Evolutionary conservation across 2,888 invertebrate genomes (phyloP).

Genomic region (Barypeithes pellucidus): DNA sequence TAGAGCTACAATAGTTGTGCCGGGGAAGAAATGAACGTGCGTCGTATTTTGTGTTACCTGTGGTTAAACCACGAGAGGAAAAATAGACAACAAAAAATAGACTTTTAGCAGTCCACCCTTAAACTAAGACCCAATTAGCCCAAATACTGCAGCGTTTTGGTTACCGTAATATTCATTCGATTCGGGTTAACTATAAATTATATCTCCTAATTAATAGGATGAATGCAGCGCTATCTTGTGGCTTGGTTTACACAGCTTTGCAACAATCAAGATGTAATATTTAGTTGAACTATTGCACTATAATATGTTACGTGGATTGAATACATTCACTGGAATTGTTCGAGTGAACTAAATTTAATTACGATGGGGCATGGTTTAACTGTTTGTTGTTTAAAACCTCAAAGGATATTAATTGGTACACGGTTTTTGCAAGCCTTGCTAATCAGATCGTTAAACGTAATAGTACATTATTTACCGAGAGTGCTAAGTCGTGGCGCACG

Average conservation of each 20-base stretch:
- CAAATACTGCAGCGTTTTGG: not conserved
- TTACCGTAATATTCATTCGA: not conserved
- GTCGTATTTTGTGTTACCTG: no score
- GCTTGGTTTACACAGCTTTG: not conserved
- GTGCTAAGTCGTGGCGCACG: no score
- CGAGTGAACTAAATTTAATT: constrained; percentile 10
- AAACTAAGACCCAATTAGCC: no score
- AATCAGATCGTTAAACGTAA: no score
- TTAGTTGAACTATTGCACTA: constrained; percentile 6
- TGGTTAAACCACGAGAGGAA: no score
- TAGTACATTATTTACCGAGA: no score
- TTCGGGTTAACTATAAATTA: constrained; percentile 27
- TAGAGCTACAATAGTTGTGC: no score
- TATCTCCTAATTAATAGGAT: constrained; percentile 15
- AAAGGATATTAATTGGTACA: not conserved
- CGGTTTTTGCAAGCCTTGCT: no score
- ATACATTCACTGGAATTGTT: constrained; percentile 8
- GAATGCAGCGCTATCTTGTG: constrained; percentile 10
- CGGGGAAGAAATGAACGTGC: no score
- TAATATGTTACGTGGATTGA: constrained; percentile 2
- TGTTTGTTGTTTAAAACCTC: not conserved
- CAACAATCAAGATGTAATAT: constrained; percentile 22
- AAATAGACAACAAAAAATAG: no score
- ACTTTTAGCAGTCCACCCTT: no score
- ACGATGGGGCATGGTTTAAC: not conserved